Evolutionary conservation across 2,797 vertebrate genomes (phyloP).

Genomic region (Cichlasoma orientale): DNA sequence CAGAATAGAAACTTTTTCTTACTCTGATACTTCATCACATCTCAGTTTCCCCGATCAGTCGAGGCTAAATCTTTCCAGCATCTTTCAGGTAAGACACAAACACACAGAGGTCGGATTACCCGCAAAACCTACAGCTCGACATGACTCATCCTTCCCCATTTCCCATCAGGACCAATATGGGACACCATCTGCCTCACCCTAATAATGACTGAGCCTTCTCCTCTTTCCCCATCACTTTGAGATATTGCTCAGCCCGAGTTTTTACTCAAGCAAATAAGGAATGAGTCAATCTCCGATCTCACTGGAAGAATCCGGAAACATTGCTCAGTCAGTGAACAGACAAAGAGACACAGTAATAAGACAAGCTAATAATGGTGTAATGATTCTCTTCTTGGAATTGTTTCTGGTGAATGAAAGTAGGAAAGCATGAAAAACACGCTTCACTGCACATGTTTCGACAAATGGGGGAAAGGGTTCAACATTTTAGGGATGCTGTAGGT

Average conservation of each 20-base stretch:
- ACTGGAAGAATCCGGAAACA: constrained; percentile 10
- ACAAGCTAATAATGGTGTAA: constrained; percentile 24
- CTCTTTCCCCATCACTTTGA: constrained; percentile 47
- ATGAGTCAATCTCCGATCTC: constrained; percentile 17
- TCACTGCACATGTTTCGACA: neutral
- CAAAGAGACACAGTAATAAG: neutral
- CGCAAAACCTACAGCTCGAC: constrained; percentile 24
- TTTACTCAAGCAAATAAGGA: constrained; percentile 34
- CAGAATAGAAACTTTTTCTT: neutral
- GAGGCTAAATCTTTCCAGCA: neutral
- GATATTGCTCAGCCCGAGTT: constrained; percentile 23
- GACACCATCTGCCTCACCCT: constrained; percentile 67
- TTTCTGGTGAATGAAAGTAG: neutral
- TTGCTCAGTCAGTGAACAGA: constrained; percentile 2
- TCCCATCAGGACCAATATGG: constrained; percentile 64
- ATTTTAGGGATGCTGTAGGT: neutral
- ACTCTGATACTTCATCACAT: neutral
- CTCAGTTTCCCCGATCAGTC: neutral
- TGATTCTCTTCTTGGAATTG: constrained; percentile 12
- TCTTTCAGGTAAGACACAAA: constrained; percentile 16
- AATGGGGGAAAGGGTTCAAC: neutral
- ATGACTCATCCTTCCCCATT: constrained; percentile 59
- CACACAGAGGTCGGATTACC: constrained; percentile 19
- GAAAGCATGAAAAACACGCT: neutral
- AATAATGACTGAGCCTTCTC: constrained; percentile 56